phyloP scores from a whole-genome alignment of 2,888 invertebrate genomes.

The Cryptocheilus praepositus region DNA sequence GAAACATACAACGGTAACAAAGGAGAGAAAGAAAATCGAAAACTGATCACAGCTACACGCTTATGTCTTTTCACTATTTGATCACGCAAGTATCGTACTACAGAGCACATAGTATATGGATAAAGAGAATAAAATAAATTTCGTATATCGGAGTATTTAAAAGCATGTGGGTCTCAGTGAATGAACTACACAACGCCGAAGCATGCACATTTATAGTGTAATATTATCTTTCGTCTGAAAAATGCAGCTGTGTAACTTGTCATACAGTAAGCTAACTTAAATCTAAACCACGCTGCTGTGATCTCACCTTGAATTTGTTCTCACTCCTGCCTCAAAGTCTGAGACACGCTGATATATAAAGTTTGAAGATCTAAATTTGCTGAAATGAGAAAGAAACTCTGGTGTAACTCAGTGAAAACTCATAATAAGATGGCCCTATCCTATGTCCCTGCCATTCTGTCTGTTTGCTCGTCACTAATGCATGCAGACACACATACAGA shows the following conservation, averaged over 20 bases:
- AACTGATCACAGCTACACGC: slow-evolving; percentile 59
- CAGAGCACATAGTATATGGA: slow-evolving; percentile 51
- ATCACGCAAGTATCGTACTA: slow-evolving; percentile 57
- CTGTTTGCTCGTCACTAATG: slow-evolving; percentile 61
- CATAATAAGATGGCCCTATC: slow-evolving; percentile 70
- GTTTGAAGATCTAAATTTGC: slow-evolving; percentile 78
- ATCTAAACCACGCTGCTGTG: slow-evolving; percentile 71
- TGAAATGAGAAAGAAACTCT: slow-evolving; percentile 77
- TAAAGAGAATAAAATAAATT: slow-evolving; percentile 47
- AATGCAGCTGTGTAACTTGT: slow-evolving; percentile 69
- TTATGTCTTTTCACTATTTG: slow-evolving; percentile 48
- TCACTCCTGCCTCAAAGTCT: slow-evolving; percentile 78
- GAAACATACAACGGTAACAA: slow-evolving; percentile 35
- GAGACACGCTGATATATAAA: slow-evolving; percentile 78
- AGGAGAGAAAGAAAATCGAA: slow-evolving; percentile 37
- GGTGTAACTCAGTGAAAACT: slow-evolving; percentile 68
- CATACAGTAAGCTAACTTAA: slow-evolving; percentile 71
- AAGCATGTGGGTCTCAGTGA: slow-evolving; percentile 65
- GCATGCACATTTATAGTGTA: slow-evolving; percentile 69
- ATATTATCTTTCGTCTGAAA: slow-evolving; percentile 50
- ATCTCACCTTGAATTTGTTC: slow-evolving; percentile 78
- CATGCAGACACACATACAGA: slow-evolving; percentile 30
- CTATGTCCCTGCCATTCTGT: slow-evolving; percentile 72
- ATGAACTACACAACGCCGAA: slow-evolving; percentile 67
- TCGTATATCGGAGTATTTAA: slow-evolving; percentile 60